Percentiles rank a stretch among this genome's conserved stretches.
Conservation (phyloP, 2,113 vertebrate genomes). For the Nanger granti region DNA sequence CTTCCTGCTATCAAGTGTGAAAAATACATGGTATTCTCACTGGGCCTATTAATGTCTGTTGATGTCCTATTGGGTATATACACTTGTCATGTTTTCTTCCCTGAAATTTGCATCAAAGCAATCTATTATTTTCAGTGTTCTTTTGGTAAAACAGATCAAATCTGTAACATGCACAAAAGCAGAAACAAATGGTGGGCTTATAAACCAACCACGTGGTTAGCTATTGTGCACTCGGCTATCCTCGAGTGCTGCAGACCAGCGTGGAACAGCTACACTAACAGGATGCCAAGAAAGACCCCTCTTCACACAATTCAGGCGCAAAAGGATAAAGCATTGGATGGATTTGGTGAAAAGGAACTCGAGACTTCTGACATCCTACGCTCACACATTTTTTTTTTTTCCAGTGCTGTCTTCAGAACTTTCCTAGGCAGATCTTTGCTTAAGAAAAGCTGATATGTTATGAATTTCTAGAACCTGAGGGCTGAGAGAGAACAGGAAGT, state of each 20-base stretch:
- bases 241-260: not conserved
- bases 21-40: not conserved
- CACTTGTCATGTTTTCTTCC: not conserved
- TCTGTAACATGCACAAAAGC: not conserved
- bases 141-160: not conserved
- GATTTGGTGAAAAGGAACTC: not conserved
- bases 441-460: not conserved
- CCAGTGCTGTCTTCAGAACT: not conserved
- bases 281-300: too few relatives aligned
- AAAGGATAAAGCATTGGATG: not conserved
- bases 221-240: accelerated
- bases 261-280: accelerated
- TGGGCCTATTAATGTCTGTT: not conserved
- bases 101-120: not conserved
- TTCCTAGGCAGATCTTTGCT: not conserved
- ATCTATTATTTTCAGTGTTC: not conserved
- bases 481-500: not conserved
- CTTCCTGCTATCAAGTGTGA: not conserved
- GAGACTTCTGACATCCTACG: not conserved
- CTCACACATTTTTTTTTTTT: not conserved
- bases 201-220: not conserved
- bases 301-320: accelerated
- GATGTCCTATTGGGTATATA: accelerated
- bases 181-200: not conserved
- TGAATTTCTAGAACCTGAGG: not conserved